A percentile compares a stretch with the other conserved stretches of the same genome.
phyloP scores from a whole-genome alignment of 2,113 vertebrate species.

The Todiramphus saurophagus region DNA sequence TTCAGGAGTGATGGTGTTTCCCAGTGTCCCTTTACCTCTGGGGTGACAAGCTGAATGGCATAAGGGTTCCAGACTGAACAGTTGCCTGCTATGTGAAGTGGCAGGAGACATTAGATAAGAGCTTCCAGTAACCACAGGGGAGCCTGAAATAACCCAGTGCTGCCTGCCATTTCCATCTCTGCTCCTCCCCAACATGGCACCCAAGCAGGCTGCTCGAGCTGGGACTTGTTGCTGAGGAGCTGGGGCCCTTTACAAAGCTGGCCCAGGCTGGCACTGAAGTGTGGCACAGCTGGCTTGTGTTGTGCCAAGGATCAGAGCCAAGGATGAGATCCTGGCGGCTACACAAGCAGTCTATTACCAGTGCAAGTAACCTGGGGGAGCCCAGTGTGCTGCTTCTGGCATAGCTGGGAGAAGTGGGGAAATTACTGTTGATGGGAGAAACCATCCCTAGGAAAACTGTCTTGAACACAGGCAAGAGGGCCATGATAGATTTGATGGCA shows the following conservation, averaged over 20 bases:
- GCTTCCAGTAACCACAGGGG: background rate
- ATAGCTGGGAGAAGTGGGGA: background rate
- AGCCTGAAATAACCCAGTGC: background rate
- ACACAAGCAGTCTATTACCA: background rate
- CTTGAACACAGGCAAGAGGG: background rate
- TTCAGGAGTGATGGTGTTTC: background rate
- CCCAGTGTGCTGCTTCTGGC: background rate
- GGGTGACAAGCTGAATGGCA: background rate
- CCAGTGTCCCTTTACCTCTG: background rate
- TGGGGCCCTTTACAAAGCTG: background rate
- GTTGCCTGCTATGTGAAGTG: background rate
- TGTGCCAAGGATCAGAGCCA: background rate
- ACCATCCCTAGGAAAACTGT: background rate
- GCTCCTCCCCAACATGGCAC: rapidly evolving
- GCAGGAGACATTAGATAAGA: background rate
- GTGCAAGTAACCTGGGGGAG: background rate
- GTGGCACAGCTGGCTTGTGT: background rate
- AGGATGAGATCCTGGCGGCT: background rate
- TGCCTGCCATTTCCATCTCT: background rate
- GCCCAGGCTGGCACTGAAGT: background rate
- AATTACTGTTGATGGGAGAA: background rate
- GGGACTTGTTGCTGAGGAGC: background rate
- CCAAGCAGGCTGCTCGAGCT: background rate
- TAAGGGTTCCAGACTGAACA: background rate
- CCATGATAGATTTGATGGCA: background rate